phyloP scores from a whole-genome alignment of 2,888 invertebrate genomes.

The Romanomermis culicivorax region DNA sequence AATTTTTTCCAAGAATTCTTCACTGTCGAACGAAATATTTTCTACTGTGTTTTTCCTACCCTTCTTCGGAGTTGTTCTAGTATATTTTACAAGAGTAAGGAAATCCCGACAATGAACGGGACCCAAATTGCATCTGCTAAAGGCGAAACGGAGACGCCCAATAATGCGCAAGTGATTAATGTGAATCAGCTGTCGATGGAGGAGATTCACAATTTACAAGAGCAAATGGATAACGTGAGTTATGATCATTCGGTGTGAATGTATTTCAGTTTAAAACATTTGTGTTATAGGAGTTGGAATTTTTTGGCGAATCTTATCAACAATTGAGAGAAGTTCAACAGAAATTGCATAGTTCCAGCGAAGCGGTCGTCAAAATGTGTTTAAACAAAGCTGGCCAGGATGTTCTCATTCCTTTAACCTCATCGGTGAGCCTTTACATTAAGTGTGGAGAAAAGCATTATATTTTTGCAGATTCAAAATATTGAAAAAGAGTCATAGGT shows the following conservation, averaged over 20 bases:
- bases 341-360: slow-evolving; percentile 68
- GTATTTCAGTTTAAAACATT: slow-evolving; percentile 9
- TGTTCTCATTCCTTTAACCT: slow-evolving; percentile 75
- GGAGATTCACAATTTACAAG: slow-evolving; percentile 55
- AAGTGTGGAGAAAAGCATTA: no score
- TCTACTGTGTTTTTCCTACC: no score
- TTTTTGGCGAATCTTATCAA: slow-evolving; percentile 70
- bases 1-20: no score
- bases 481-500: no score
- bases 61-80: no score
- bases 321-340: slow-evolving; percentile 63
- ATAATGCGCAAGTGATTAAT: not conserved
- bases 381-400: slow-evolving; percentile 54
- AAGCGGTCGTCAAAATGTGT: slow-evolving; percentile 45
- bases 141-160: not conserved
- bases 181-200: slow-evolving; percentile 3
- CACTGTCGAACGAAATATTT: no score
- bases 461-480: no score
- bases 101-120: no score
- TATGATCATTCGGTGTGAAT: not conserved
- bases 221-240: slow-evolving; percentile 52
- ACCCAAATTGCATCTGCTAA: not conserved
- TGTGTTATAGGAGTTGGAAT: slow-evolving; percentile 46
- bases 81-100: no score
- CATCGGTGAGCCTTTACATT: slow-evolving; percentile 59